A percentile compares a stretch with the other conserved stretches of the same genome.
Evolutionary conservation across 1,140 invertebrate species (phyloP).

Genomic region (Anthonomus grandis): DNA sequence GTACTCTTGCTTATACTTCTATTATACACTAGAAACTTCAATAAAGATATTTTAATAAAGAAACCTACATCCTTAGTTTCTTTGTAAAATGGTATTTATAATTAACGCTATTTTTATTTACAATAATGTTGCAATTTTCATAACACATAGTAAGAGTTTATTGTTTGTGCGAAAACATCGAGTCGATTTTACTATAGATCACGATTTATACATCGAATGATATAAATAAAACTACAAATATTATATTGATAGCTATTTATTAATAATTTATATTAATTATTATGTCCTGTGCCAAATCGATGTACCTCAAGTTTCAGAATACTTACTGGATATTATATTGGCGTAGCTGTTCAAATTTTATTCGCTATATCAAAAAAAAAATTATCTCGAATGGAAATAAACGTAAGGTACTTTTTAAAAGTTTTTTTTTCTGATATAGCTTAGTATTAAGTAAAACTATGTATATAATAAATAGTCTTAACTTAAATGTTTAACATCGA

Average conservation of each 20-base stretch:
- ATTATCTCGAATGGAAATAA: conserved; percentile 17
- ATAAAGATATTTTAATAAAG: too few species aligned
- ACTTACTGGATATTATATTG: conserved; percentile 10
- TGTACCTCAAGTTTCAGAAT: conserved; percentile 40
- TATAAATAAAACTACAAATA: conserved; percentile 25
- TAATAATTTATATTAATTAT: conserved; percentile 28
- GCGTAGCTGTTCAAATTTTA: conserved; percentile 6
- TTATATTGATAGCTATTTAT: conserved; percentile 35
- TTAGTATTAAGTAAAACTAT: conserved; percentile 9
- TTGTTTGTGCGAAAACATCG: conserved; percentile 2
- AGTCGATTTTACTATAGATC: conserved; percentile 30
- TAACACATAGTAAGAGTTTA: too few species aligned
- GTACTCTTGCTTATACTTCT: too few species aligned
- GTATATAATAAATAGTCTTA: conserved; percentile 16
- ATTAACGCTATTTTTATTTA: too few species aligned
- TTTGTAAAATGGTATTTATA: too few species aligned
- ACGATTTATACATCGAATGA: conserved; percentile 36
- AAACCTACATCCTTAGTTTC: too few species aligned
- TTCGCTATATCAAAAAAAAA: conserved; percentile 4
- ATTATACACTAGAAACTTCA: too few species aligned
- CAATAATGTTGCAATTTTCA: too few species aligned
- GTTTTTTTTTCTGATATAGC: conserved; percentile 6
- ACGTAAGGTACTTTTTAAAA: not conserved
- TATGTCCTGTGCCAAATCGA: conserved; percentile 43
- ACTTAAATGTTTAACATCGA: conserved; percentile 46